These are phyloP conservation scores for Ammodytes marinus DNA, from an alignment of 2,113 vertebrate species.

Conservation along the genomic window DNA sequence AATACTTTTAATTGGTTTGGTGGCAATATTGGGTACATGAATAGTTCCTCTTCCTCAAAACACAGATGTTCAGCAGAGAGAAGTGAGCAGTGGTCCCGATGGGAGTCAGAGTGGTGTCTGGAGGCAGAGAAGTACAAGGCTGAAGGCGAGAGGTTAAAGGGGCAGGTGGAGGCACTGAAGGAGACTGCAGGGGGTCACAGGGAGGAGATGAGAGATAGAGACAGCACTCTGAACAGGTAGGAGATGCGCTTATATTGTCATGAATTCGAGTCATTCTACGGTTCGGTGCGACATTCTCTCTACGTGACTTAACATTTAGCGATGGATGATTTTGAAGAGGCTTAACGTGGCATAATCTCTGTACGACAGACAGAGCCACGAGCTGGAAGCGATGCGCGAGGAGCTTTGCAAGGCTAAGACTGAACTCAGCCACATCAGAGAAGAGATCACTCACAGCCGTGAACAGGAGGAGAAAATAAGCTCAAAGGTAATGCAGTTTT, in stretches of 20 bases:
- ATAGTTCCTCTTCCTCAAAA: conserved; percentile 5
- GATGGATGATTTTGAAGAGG: conserved; percentile 3
- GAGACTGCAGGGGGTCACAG: conserved; percentile 62
- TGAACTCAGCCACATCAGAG: conserved; percentile 68
- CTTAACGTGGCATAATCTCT: conserved; percentile 34
- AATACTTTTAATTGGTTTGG: background rate
- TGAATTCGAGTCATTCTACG: background rate
- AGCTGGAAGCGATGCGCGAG: conserved; percentile 70
- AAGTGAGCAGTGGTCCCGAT: conserved; percentile 46
- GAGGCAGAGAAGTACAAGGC: conserved; percentile 71
- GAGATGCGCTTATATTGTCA: background rate
- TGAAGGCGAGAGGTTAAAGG: conserved; percentile 78
- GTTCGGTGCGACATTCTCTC: background rate
- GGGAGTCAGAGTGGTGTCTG: conserved; percentile 68
- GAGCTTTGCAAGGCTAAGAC: conserved; percentile 69
- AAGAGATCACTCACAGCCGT: conserved; percentile 62
- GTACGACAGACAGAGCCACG: conserved; percentile 70
- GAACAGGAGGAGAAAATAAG: conserved; percentile 66
- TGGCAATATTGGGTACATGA: conserved; percentile 4
- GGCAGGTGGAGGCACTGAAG: conserved; percentile 78
- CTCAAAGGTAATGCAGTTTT: conserved; percentile 73
- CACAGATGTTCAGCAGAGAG: conserved; percentile 64
- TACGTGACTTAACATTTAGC: background rate
- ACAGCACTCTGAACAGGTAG: conserved; percentile 77
- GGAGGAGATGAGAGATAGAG: conserved; percentile 77